Conservation (phyloP, 2,113 vertebrate species). For the Typhlomys cinereus region DNA sequence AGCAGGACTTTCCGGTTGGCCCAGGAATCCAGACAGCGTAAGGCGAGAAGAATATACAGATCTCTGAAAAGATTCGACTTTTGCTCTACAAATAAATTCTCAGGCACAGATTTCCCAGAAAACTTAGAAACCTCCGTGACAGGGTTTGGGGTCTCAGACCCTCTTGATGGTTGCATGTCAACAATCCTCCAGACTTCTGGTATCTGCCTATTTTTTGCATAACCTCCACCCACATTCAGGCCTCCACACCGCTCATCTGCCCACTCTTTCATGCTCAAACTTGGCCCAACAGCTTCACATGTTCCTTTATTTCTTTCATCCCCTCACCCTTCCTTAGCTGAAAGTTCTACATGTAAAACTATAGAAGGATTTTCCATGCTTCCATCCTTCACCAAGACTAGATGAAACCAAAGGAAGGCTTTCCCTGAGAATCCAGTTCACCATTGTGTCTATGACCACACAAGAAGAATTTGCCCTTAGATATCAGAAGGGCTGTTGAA, state of each 20-base stretch:
- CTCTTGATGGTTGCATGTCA: neutral
- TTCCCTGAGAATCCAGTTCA: neutral
- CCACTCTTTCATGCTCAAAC: neutral
- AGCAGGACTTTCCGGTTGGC: neutral
- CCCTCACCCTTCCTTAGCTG: neutral
- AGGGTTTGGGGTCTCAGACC: neutral
- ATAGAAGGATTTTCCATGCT: neutral
- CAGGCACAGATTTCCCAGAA: neutral
- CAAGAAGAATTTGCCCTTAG: neutral
- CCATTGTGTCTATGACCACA: neutral
- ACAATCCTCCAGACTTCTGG: neutral
- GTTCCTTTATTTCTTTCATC: neutral
- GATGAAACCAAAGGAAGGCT: neutral
- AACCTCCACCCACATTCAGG: neutral
- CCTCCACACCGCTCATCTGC: neutral
- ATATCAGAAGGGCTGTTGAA: neutral
- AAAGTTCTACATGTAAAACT: neutral
- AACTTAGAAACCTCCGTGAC: neutral
- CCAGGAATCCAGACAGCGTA: neutral
- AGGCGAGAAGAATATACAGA: rapidly evolving
- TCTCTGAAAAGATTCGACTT: neutral
- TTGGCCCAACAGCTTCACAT: neutral
- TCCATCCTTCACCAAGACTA: neutral
- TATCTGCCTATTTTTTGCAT: neutral
- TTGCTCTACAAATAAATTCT: neutral